Percentiles rank a stretch among this genome's conserved stretches.
phyloP scores from a whole-genome alignment of 2,888 invertebrate genomes.

The Himalopsyche kuldschensis region DNA sequence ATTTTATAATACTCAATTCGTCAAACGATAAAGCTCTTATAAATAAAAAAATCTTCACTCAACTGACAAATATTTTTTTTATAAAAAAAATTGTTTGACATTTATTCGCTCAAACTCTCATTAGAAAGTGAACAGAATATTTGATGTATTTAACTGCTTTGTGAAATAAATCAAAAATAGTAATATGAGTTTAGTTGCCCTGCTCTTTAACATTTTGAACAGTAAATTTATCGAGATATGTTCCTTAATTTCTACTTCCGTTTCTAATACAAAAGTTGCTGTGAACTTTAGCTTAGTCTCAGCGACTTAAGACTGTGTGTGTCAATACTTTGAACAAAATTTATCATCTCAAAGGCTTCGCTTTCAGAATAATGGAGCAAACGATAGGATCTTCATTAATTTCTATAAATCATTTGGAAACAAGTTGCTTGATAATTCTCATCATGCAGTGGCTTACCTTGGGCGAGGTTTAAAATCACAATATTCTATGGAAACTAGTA shows the following conservation, averaged over 20 bases:
- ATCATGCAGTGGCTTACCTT: background rate
- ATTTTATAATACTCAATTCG: too few relatives aligned
- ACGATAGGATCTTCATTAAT: conserved; percentile 36
- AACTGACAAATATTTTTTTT: too few relatives aligned
- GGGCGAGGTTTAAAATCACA: too few relatives aligned
- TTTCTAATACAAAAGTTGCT: conserved; percentile 33
- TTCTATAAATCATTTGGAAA: conserved; percentile 34
- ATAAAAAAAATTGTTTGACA: too few relatives aligned
- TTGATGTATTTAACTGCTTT: too few relatives aligned
- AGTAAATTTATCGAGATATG: conserved; percentile 20
- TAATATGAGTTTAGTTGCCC: background rate
- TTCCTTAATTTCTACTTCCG: conserved; percentile 24
- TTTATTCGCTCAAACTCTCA: too few relatives aligned
- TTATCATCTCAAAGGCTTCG: conserved; percentile 35
- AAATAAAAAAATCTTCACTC: too few relatives aligned
- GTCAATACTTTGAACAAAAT: conserved; percentile 23
- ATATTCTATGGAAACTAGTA: too few relatives aligned
- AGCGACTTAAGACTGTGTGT: conserved; percentile 17
- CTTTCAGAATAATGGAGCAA: conserved; percentile 15
- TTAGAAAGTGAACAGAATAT: too few relatives aligned
- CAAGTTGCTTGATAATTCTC: background rate
- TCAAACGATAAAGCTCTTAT: too few relatives aligned
- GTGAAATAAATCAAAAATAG: background rate
- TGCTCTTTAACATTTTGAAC: background rate
- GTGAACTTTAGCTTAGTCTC: conserved; percentile 31